These are phyloP conservation scores for Parapsyche elsis DNA, from an alignment of 1,140 invertebrate species.

Conservation along the genomic window DNA sequence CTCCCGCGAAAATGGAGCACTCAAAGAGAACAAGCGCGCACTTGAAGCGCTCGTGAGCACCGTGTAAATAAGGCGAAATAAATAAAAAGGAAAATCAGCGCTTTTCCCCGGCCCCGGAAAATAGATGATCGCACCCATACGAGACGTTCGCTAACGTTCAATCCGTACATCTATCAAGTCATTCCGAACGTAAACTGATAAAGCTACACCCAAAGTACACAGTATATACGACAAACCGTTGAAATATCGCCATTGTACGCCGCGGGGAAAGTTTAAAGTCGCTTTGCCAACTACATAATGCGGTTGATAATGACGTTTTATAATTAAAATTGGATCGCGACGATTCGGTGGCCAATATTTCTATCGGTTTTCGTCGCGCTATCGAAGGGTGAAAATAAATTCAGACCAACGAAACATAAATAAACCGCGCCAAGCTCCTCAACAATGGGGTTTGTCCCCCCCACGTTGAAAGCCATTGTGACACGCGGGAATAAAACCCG, in stretches of 20 bases:
- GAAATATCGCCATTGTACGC: no score
- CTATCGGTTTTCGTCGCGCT: slow-evolving; percentile 19
- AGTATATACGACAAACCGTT: no score
- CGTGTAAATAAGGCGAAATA: slow-evolving; percentile 26
- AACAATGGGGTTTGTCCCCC: slow-evolving; percentile 37
- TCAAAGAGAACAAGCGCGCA: slow-evolving; percentile 21
- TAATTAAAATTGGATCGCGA: no score
- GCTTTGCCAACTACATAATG: no score
- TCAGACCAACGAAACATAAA: slow-evolving; percentile 44
- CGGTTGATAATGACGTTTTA: no score
- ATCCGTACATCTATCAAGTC: no score
- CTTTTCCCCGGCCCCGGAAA: slow-evolving; percentile 4
- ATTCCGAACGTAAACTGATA: not conserved
- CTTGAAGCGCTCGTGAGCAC: slow-evolving; percentile 27
- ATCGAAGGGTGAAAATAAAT: slow-evolving; percentile 40
- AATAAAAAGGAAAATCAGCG: slow-evolving; percentile 30
- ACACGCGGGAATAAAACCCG: slow-evolving; percentile 30
- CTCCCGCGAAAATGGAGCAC: slow-evolving; percentile 28
- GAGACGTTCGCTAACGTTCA: not conserved
- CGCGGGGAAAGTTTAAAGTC: no score
- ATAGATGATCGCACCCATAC: not conserved
- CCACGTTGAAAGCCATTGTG: slow-evolving; percentile 41
- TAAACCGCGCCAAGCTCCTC: slow-evolving; percentile 23
- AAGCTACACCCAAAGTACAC: not conserved
- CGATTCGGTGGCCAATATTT: not conserved